These are phyloP conservation scores for Dryobotodes eremita DNA, from an alignment of 2,888 invertebrate genomes.

Conservation along the genomic window DNA sequence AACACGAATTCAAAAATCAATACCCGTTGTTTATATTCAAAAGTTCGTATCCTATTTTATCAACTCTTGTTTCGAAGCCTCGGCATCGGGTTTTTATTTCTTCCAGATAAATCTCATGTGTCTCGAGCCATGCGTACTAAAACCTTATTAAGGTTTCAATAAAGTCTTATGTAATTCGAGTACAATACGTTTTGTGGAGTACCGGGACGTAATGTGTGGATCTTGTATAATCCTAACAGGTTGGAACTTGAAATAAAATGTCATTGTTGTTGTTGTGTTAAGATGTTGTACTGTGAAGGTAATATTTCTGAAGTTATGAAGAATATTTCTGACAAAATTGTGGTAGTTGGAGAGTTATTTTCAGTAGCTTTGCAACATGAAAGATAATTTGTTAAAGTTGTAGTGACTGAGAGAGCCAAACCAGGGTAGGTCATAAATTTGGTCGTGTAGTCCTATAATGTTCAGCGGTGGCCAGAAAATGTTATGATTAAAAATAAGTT, in stretches of 20 bases:
- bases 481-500: not conserved
- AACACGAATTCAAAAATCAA: constrained; percentile 6
- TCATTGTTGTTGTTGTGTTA: no score
- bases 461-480: not conserved
- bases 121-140: constrained; percentile 36
- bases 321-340: not conserved
- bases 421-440: not conserved
- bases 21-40: constrained; percentile 2
- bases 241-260: constrained; percentile 19
- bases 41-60: constrained; percentile 19
- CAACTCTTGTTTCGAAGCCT: constrained; percentile 3
- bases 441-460: not conserved
- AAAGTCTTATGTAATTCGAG: constrained; percentile 44
- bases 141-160: constrained; percentile 54
- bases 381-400: no score
- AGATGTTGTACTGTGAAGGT: not conserved
- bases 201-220: constrained; percentile 32
- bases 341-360: not conserved
- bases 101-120: constrained; percentile 47
- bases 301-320: not conserved
- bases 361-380: not conserved
- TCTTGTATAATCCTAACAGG: constrained; percentile 45
- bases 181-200: constrained; percentile 37
- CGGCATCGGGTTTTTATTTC: constrained; percentile 41
- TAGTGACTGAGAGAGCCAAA: no score